Evolutionary conservation across 1,140 invertebrate genomes (phyloP).

Genomic region (Subanguina moxae): DNA sequence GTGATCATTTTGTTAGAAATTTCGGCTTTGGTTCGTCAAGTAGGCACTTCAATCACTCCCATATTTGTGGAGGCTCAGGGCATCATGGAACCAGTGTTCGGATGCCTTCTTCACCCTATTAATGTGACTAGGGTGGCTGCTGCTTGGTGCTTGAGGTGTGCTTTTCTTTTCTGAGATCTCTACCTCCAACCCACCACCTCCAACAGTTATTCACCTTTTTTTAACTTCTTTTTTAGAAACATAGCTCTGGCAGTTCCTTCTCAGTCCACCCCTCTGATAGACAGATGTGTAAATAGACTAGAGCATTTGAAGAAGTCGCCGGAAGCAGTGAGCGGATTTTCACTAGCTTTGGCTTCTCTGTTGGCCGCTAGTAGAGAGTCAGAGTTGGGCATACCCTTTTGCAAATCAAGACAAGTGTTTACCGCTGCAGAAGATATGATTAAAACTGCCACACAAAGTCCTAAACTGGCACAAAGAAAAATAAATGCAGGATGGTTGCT

Average conservation of each 20-base stretch:
- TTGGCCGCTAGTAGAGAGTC: slow-evolving; percentile 83
- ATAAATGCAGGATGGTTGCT: slow-evolving; percentile 95
- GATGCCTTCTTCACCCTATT: slow-evolving; percentile 85
- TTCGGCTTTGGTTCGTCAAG: slow-evolving; percentile 69
- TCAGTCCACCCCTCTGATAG: slow-evolving; percentile 84
- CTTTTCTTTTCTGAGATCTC: background rate
- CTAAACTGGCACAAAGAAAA: slow-evolving; percentile 83
- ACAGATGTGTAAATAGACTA: slow-evolving; percentile 65
- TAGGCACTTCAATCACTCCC: slow-evolving; percentile 85
- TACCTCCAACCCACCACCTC: background rate
- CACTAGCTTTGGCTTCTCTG: slow-evolving; percentile 83
- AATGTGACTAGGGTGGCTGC: slow-evolving; percentile 82
- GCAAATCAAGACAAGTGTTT: slow-evolving; percentile 75
- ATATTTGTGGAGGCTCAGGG: slow-evolving; percentile 78
- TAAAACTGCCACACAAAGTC: slow-evolving; percentile 85
- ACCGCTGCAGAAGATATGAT: slow-evolving; percentile 93
- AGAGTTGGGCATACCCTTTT: slow-evolving; percentile 86
- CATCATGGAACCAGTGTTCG: slow-evolving; percentile 69
- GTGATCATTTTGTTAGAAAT: slow-evolving; percentile 80
- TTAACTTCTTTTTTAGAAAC: slow-evolving; percentile 62
- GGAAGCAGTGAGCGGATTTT: slow-evolving; percentile 88
- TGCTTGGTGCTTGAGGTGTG: slow-evolving; percentile 78
- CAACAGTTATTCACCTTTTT: too few relatives aligned
- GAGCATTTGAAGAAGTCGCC: slow-evolving; percentile 83
- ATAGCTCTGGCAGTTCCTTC: slow-evolving; percentile 87